Percentiles rank a stretch among this genome's conserved stretches.
phyloP scores from a whole-genome alignment of 2,888 invertebrate species.

The Clusia tigrina region DNA sequence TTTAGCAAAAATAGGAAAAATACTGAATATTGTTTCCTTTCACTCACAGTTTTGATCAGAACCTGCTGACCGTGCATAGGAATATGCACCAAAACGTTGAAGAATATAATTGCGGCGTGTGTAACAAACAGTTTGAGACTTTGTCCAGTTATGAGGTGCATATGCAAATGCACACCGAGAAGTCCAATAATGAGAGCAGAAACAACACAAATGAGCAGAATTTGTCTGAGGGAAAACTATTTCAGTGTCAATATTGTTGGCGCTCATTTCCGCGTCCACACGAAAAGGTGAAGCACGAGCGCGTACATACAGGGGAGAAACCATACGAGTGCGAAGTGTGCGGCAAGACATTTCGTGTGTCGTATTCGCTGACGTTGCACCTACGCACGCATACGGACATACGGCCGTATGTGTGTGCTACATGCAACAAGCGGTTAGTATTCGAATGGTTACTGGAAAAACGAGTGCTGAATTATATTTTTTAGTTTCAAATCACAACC shows the following conservation, averaged over 20 bases:
- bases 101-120: conserved; percentile 71
- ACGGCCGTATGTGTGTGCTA: conserved; percentile 77
- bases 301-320: conserved; percentile 84
- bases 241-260: conserved; percentile 77
- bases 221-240: conserved; percentile 55
- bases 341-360: conserved; percentile 81
- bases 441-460: background rate
- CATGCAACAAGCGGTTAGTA: conserved; percentile 70
- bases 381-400: conserved; percentile 82
- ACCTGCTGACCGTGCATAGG: conserved; percentile 68
- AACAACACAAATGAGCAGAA: conserved; percentile 24
- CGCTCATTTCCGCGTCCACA: conserved; percentile 77
- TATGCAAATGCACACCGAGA: conserved; percentile 71
- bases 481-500: conserved; percentile 79
- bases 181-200: conserved; percentile 20
- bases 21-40: background rate
- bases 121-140: conserved; percentile 77
- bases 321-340: conserved; percentile 82
- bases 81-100: conserved; percentile 71
- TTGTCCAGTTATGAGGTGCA: conserved; percentile 76
- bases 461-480: conserved; percentile 5
- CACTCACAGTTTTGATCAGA: conserved; percentile 54
- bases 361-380: conserved; percentile 81
- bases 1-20: conserved; percentile 3
- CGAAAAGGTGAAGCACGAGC: conserved; percentile 84